Evolutionary conservation across 2,888 invertebrate genomes (phyloP).

Genomic region (Palloptera scutellata): DNA sequence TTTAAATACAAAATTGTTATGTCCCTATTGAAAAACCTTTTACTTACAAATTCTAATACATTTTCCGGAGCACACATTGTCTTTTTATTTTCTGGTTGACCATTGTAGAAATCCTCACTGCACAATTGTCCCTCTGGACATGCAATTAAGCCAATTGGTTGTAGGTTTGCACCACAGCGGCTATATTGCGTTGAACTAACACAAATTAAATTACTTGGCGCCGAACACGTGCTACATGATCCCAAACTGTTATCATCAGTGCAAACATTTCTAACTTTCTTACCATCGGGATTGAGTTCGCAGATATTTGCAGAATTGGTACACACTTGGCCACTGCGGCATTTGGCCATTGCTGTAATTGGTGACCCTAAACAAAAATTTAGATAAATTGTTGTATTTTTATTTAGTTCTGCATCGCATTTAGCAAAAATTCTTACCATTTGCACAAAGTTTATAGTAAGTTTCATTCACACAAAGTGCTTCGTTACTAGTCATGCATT

Average conservation of each 20-base stretch:
- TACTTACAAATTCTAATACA: conserved; percentile 18
- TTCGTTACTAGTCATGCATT: conserved; percentile 2
- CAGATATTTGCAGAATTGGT: conserved; percentile 17
- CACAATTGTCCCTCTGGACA: conserved; percentile 13
- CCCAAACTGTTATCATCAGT: conserved; percentile 5
- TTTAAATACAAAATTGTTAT: no score
- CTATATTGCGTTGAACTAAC: conserved; percentile 14
- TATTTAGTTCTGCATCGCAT: not conserved
- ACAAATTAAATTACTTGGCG: not conserved
- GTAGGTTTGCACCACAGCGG: fast-evolving
- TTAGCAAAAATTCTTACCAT: not conserved
- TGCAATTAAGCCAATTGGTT: not conserved
- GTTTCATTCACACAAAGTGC: conserved; percentile 9
- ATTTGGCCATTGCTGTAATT: not conserved
- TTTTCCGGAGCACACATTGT: conserved; percentile 13
- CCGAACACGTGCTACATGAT: conserved; percentile 6
- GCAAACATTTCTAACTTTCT: not conserved
- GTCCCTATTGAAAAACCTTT: no score
- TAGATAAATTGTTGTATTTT: not conserved
- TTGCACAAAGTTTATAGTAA: not conserved
- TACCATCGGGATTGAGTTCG: not conserved
- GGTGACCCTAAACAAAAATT: not conserved
- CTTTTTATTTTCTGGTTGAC: not conserved
- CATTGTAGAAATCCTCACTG: conserved; percentile 4
- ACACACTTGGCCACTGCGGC: not conserved